Conservation (phyloP, 2,797 vertebrate species). For the Molothrus aeneus region DNA sequence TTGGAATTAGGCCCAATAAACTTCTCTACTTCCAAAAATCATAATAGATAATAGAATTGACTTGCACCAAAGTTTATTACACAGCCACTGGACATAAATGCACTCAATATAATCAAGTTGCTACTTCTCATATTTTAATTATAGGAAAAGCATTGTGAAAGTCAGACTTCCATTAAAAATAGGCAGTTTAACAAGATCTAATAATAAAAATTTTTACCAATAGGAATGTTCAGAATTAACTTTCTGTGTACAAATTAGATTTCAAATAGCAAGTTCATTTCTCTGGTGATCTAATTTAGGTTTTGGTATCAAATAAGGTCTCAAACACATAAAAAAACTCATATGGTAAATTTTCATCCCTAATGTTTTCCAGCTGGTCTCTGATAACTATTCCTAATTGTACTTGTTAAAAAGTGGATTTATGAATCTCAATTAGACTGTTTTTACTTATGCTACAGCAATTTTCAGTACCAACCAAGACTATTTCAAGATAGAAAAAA, state of each 20-base stretch:
- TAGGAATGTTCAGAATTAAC: constrained; percentile 71
- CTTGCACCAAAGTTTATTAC: constrained; percentile 43
- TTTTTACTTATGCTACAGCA: constrained; percentile 64
- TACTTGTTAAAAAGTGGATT: constrained; percentile 81
- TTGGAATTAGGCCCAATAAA: constrained; percentile 17
- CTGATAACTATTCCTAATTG: constrained; percentile 81
- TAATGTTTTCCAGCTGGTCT: constrained; percentile 72
- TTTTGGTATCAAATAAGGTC: constrained; percentile 62
- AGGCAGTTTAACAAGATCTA: constrained; percentile 49
- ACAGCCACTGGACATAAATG: constrained; percentile 33
- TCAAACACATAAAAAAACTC: constrained; percentile 72
- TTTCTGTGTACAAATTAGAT: constrained; percentile 72
- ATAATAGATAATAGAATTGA: constrained; percentile 20
- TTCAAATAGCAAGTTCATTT: constrained; percentile 69
- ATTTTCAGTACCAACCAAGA: constrained; percentile 52
- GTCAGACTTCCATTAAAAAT: constrained; percentile 45
- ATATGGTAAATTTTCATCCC: constrained; percentile 63
- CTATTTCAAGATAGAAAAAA: constrained; percentile 52
- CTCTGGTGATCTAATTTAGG: constrained; percentile 73
- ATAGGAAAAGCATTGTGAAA: constrained; percentile 56
- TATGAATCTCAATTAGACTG: constrained; percentile 79
- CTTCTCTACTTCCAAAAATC: background rate
- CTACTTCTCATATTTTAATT: constrained; percentile 60
- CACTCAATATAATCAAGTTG: constrained; percentile 39
- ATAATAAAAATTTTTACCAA: constrained; percentile 75